Evolutionary conservation across 2,888 invertebrate species (phyloP), one percentile per base, ranked within the genome.

Genomic region (Mechanitis messenoides): DNA sequence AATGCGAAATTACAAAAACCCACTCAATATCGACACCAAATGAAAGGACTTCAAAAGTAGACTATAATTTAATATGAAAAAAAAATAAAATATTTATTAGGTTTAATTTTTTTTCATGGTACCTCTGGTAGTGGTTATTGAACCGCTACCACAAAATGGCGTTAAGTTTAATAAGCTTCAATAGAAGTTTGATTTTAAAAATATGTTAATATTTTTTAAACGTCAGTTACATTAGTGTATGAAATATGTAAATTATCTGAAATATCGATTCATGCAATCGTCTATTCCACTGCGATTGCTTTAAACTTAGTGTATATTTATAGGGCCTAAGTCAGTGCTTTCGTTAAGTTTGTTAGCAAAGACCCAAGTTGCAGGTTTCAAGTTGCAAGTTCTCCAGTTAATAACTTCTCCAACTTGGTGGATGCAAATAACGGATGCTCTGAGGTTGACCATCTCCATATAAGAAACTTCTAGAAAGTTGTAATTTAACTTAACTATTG

Each of bases 271-370:
- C 50, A 31, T 9, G 31, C 31, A 50, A 50, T 31, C 5, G 31
- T 11, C 31, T 50, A 50, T 50, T 50, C 50, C 7, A 28, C 11
- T n/a, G 20, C 28, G 20, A 28, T 7, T 42, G 42, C 9, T 42
- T 42, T 42, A 28, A 50, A 31, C 31, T 50, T 31, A 50, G 31
- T 50, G 31, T 28, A 9, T 50, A 50, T 50, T 50, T 50, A 50
- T 50, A 31, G 11, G 31, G 50, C 50, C 50, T 50, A 50, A 50
- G 31, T 50, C 50, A 50, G 50, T 50, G 50, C 50, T 50, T 50
- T 50, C n/a, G 50, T 50, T 31, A 50, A 50, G 50, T 50, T 47
- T 50, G 9, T 31, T 50, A 6, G 50, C 50, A 50, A 31, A 50
- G 50, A 50, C 50, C 50, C 9, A 31, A 50, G 31, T 50, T 50